Evolutionary conservation across 2,888 invertebrate genomes (phyloP).

Genomic region (Hedya salicella): DNA sequence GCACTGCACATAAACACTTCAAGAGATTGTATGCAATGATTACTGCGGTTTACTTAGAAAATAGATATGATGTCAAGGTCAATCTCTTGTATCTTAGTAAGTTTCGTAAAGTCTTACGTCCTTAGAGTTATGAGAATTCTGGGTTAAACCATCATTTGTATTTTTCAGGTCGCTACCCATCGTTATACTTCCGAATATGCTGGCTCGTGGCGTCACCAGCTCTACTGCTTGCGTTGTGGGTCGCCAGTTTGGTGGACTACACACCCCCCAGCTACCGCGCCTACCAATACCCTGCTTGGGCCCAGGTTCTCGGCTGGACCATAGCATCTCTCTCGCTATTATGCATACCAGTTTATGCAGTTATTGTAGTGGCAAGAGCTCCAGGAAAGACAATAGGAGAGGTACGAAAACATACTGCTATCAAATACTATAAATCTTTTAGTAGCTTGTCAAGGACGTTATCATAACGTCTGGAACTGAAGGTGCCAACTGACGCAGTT

Average conservation of each 20-base stretch:
- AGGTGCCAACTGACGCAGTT: neutral
- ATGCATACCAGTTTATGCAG: slow-evolving; percentile 93
- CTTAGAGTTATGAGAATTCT: too few species aligned
- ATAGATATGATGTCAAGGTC: too few species aligned
- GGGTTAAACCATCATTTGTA: neutral
- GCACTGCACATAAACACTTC: too few species aligned
- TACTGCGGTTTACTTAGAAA: too few species aligned
- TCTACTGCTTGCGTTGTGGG: slow-evolving; percentile 93
- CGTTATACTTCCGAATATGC: slow-evolving; percentile 92
- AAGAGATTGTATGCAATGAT: too few species aligned
- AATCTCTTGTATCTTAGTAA: too few species aligned
- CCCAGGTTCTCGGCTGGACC: slow-evolving; percentile 93
- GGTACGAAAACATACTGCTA: slow-evolving; percentile 77
- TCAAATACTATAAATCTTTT: neutral
- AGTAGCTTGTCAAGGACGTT: neutral
- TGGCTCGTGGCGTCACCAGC: slow-evolving; percentile 94
- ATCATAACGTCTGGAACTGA: too few species aligned
- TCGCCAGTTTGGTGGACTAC: slow-evolving; percentile 95
- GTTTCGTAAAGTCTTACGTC: too few species aligned
- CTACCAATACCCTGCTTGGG: slow-evolving; percentile 93
- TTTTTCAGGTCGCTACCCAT: slow-evolving; percentile 86
- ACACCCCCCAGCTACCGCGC: slow-evolving; percentile 93
- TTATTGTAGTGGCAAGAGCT: slow-evolving; percentile 88
- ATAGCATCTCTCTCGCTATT: slow-evolving; percentile 92
- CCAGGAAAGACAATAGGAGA: slow-evolving; percentile 89